phyloP scores from a whole-genome alignment of 2,888 invertebrate genomes.

The Phortica okadai region DNA sequence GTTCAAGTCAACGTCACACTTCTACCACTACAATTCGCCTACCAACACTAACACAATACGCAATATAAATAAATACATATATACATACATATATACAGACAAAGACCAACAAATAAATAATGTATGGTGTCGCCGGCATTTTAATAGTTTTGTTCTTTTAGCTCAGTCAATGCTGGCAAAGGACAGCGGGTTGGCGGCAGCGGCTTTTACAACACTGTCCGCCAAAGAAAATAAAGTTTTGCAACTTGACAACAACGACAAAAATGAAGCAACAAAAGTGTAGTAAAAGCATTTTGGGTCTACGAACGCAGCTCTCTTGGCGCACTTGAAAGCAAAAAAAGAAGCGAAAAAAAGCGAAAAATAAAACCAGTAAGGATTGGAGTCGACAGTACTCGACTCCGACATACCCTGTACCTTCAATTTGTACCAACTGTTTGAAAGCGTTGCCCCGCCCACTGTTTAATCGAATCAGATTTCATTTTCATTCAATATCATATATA shows the following conservation, averaged over 20 bases:
- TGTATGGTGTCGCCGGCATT: conserved; percentile 65
- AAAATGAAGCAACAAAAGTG: conserved; percentile 10
- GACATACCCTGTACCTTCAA: too few species aligned
- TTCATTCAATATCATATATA: too few species aligned
- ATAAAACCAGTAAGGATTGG: too few species aligned
- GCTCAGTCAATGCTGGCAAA: too few species aligned
- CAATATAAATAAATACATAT: conserved; percentile 8
- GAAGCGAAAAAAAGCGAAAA: neutral
- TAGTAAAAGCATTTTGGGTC: conserved; percentile 11
- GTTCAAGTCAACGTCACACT: neutral
- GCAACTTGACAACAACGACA: conserved; percentile 5
- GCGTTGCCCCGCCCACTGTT: too few species aligned
- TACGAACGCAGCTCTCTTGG: neutral
- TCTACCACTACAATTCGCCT: neutral
- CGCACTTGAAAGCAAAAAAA: conserved; percentile 3
- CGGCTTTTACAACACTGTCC: neutral
- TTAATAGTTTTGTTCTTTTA: conserved; percentile 65
- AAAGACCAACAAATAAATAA: conserved; percentile 58
- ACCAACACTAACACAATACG: neutral
- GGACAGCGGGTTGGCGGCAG: neutral
- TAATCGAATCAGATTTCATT: too few species aligned
- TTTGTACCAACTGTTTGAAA: too few species aligned
- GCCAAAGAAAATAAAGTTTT: neutral
- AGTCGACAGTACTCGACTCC: too few species aligned
- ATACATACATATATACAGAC: conserved; percentile 19